Base-by-base conservation (phyloP, 1,140 invertebrate species). In the Thaumatotibia leucotreta region DNA sequence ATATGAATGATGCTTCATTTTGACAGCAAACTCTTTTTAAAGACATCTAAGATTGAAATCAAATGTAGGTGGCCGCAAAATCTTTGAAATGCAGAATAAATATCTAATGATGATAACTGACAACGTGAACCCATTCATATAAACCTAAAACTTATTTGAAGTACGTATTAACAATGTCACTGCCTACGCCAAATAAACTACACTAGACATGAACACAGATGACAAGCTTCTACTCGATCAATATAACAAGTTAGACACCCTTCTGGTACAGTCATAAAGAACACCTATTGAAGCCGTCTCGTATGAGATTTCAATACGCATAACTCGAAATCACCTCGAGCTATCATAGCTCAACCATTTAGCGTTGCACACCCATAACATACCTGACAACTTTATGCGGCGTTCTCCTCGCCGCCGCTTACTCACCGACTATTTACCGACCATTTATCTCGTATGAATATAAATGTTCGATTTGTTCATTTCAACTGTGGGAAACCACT, bases 401-500 rank as follows among this genome's bases (percentile, higher is more conserved):
- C 49, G 50, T 45, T 45, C 39, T 9, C 17, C n/a, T n/a, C n/a
- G n/a, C n/a, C 17, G 2, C 32, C 10, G 39, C 23, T 24, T n/a
- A 22, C 27, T 14, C n/a, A 8, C 27, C 24, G n/a, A 52, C 52
- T 58, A 58, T 58, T 27, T 58, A 58, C 52, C 10, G 52, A 10
- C 23, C 11, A 52, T 52, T 23, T 58, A 29, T 58, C n/a, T n/a
- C 24, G 27, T 27, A 14, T 14, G 52, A 24, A 58, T 58, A 58
- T 58, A 58, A 58, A 58, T 58, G 52, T 27, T 27, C 24, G 23
- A 58, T 58, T 58, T 29, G 23, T 58, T 27, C 22, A 58, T 14
- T 27, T 58, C 23, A 24, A 58, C 52, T 27, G 52, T 58, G 52
- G 52, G 52, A 58, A 31, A 58, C 52, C 52, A 58, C n/a, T 14